A percentile compares a stretch with the other conserved stretches of the same genome.
These are phyloP conservation scores for Diabrotica virgifera DNA, from an alignment of 1,140 invertebrate genomes.

Conservation along the genomic window DNA sequence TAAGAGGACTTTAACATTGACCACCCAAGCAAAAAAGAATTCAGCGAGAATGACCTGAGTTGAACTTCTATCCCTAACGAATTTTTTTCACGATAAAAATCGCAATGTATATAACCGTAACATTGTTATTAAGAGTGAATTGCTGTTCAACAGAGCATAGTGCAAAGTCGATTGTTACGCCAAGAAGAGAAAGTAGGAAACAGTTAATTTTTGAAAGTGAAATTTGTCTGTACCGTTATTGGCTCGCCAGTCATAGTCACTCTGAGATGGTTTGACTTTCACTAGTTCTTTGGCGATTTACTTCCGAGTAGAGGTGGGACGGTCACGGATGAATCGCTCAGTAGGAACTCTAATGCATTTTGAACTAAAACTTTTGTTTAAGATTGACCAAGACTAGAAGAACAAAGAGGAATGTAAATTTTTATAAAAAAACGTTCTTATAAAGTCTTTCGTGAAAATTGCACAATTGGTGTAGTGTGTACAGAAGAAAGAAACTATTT, in stretches of 20 bases:
- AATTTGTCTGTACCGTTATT: constrained; percentile 22
- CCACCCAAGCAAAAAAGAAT: too few species aligned
- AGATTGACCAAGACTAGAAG: too few species aligned
- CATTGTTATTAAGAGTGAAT: constrained; percentile 7
- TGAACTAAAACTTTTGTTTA: too few species aligned
- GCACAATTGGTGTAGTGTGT: too few species aligned
- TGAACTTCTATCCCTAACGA: constrained; percentile 2
- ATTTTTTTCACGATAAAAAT: neutral
- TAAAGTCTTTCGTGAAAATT: too few species aligned
- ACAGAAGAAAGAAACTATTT: too few species aligned
- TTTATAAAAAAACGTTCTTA: too few species aligned
- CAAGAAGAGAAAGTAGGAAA: constrained; percentile 30
- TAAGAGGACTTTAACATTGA: too few species aligned
- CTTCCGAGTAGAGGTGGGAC: neutral
- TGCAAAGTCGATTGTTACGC: constrained; percentile 17
- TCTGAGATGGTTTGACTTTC: constrained; percentile 2
- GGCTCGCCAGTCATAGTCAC: neutral
- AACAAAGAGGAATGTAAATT: too few species aligned
- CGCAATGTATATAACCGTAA: neutral
- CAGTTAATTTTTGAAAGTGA: constrained; percentile 30
- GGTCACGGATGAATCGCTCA: too few species aligned
- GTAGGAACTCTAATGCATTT: too few species aligned
- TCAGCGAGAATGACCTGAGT: neutral
- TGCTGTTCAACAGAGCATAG: constrained; percentile 5
- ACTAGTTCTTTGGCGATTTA: constrained; percentile 1